These are phyloP conservation scores for Phaethornis superciliosus DNA, from an alignment of 2,113 vertebrate genomes.

Conservation along the genomic window DNA sequence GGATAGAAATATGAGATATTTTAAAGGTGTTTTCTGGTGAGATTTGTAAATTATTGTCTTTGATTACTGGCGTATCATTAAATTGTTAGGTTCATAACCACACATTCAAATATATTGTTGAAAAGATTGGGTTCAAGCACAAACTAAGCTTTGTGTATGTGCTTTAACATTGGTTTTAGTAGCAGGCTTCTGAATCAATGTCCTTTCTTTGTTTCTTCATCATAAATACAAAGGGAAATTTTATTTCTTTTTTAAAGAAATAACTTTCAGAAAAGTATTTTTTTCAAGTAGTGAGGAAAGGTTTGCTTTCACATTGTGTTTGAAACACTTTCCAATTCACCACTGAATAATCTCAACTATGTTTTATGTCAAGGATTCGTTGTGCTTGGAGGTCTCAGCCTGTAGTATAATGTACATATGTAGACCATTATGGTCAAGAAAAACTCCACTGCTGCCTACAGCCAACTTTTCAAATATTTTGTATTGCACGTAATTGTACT, in stretches of 20 bases:
- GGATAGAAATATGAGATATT: not conserved
- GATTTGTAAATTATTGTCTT: not conserved
- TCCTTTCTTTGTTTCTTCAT: not conserved
- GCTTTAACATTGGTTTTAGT: not conserved
- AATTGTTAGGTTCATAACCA: not conserved
- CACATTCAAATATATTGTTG: not conserved
- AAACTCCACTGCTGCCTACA: not conserved
- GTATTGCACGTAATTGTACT: not conserved
- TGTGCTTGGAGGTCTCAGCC: not conserved
- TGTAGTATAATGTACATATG: not conserved
- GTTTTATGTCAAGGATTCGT: not conserved
- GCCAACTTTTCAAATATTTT: not conserved
- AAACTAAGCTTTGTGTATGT: not conserved
- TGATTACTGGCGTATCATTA: not conserved
- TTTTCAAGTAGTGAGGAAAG: not conserved
- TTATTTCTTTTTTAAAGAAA: not conserved
- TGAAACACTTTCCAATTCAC: not conserved
- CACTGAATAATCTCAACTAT: not conserved
- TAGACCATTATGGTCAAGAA: not conserved
- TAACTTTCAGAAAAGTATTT: not conserved
- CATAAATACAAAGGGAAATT: not conserved
- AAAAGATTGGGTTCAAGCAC: not conserved
- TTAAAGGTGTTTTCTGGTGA: not conserved
- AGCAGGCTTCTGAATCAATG: not conserved
- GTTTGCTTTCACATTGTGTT: not conserved